phyloP scores from a whole-genome alignment of 2,113 vertebrate species.

The Austrofundulus limnaeus region DNA sequence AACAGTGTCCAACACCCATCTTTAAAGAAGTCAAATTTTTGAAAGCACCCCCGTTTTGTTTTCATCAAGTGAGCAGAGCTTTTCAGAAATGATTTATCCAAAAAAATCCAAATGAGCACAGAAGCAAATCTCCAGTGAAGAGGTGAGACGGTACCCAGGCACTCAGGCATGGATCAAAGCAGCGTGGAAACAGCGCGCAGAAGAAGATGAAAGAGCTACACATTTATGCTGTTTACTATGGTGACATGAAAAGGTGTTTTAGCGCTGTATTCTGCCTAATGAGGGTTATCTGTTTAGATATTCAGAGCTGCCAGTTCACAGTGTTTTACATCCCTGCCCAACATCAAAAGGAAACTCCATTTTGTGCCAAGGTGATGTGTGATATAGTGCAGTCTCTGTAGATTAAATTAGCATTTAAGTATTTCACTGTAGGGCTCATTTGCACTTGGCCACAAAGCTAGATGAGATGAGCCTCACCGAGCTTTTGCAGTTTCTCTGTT shows the following conservation, averaged over 20 bases:
- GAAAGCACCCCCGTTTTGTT: conserved; percentile 28
- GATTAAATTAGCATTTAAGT: conserved; percentile 61
- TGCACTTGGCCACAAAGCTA: not conserved
- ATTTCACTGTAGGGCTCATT: conserved; percentile 23
- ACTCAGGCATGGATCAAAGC: conserved; percentile 84
- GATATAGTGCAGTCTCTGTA: conserved; percentile 49
- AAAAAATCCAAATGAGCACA: conserved; percentile 83
- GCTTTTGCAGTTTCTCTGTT: not conserved
- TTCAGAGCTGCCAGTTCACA: conserved; percentile 77
- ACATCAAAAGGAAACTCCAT: conserved; percentile 81
- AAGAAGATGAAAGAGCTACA: conserved; percentile 85
- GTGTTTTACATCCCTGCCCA: conserved; percentile 75
- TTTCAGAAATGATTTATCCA: conserved; percentile 57
- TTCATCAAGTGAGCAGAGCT: conserved; percentile 35
- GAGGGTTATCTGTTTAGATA: conserved; percentile 83
- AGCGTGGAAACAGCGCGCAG: conserved; percentile 73
- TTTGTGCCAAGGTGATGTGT: conserved; percentile 77
- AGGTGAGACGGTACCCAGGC: conserved; percentile 83
- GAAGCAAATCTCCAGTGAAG: conserved; percentile 81
- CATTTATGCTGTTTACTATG: conserved; percentile 84
- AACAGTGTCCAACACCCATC: not conserved
- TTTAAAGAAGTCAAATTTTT: conserved; percentile 33
- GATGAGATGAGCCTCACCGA: conserved; percentile 1
- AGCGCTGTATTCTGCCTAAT: conserved; percentile 85
- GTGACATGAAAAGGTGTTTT: conserved; percentile 87